Conservation (phyloP, 2,113 vertebrate species). For the Calcarius ornatus region DNA sequence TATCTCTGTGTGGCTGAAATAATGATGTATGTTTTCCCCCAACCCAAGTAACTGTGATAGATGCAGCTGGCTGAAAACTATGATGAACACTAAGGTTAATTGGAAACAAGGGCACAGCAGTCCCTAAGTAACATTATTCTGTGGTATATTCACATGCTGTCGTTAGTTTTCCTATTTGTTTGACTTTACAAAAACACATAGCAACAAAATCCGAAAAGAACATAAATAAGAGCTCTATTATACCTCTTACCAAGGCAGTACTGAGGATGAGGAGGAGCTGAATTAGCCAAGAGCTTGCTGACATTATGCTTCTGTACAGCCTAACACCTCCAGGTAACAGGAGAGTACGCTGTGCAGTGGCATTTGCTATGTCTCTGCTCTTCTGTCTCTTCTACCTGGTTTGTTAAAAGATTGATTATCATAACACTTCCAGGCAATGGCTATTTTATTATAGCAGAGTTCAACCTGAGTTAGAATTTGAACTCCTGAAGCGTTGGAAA, state of each 20-base stretch:
- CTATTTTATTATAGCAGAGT: neutral
- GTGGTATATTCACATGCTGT: neutral
- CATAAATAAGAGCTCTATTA: constrained; percentile 15
- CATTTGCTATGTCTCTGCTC: neutral
- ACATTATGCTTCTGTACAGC: neutral
- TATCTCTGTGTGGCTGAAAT: constrained; percentile 23
- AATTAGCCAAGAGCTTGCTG: neutral
- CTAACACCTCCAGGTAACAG: neutral
- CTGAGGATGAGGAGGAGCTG: neutral
- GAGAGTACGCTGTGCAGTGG: constrained; percentile 1
- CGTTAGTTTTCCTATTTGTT: constrained; percentile 63
- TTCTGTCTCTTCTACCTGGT: neutral
- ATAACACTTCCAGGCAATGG: neutral
- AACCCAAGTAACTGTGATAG: constrained; percentile 51
- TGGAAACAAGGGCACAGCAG: constrained; percentile 50
- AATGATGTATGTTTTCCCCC: constrained; percentile 31
- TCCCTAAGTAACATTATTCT: constrained; percentile 45
- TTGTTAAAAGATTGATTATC: neutral
- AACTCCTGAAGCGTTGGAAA: neutral
- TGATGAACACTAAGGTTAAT: constrained; percentile 48
- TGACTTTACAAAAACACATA: constrained; percentile 52
- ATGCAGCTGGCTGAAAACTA: constrained; percentile 54
- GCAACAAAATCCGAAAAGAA: neutral
- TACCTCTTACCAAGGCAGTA: neutral
- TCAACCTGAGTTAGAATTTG: neutral